phyloP scores from a whole-genome alignment of 2,113 vertebrate genomes.

The Grus americana region DNA sequence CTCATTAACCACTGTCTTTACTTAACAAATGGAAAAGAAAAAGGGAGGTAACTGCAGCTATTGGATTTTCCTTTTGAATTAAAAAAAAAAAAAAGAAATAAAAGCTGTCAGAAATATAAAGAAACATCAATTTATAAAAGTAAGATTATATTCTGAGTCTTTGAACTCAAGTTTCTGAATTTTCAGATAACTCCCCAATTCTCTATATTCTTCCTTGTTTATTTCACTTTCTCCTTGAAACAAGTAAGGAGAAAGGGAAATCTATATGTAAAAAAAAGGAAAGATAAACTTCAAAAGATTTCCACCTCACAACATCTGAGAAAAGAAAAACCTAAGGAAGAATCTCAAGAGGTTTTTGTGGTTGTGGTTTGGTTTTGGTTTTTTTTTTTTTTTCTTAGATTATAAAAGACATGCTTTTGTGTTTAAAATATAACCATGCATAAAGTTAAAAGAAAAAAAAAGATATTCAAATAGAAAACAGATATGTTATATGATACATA shows the following conservation, averaged over 20 bases:
- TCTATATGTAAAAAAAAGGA: neutral
- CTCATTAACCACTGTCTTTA: neutral
- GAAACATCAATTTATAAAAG: neutral
- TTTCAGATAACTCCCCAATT: neutral
- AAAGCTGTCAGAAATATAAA: neutral
- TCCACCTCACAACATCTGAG: neutral
- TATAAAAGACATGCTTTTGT: neutral
- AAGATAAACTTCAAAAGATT: slow-evolving; percentile 17
- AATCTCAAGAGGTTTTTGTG: neutral
- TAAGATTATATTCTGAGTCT: neutral
- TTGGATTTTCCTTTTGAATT: neutral
- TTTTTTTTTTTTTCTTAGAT: neutral
- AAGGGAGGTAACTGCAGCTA: neutral
- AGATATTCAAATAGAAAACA: neutral
- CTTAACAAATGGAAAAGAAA: neutral
- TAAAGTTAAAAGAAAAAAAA: neutral
- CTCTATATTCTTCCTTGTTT: neutral
- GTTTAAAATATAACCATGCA: neutral
- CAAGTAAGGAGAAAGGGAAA: neutral
- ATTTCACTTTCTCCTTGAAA: slow-evolving; percentile 39
- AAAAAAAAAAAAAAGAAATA: neutral
- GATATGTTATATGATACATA: neutral
- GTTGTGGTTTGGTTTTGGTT: neutral
- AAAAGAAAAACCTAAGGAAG: neutral
- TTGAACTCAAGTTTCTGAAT: neutral